Percentiles rank a stretch among this genome's conserved stretches.
Conservation (phyloP, 2,888 invertebrate species). For the Leucania comma region DNA sequence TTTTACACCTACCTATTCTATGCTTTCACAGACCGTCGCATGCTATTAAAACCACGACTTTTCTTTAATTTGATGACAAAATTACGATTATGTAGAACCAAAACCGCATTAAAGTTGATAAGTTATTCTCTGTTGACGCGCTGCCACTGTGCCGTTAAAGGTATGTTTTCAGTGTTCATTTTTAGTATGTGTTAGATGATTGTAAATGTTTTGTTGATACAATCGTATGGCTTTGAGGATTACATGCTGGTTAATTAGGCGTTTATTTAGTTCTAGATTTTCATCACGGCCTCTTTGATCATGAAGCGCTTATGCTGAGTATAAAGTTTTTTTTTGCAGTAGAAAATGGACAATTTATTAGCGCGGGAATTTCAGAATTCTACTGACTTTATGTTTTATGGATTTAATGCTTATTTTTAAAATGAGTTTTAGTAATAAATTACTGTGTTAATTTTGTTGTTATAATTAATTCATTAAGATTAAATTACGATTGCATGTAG, state of each 20-base stretch:
- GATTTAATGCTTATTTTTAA: too few relatives aligned
- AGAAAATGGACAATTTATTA: too few relatives aligned
- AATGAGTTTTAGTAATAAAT: too few relatives aligned
- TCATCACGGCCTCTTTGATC: not conserved
- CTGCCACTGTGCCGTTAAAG: conserved; percentile 28
- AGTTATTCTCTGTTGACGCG: conserved; percentile 49
- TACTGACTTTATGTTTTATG: too few relatives aligned
- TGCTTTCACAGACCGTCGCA: conserved; percentile 34
- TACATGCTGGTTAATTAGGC: not conserved
- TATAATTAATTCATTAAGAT: too few relatives aligned
- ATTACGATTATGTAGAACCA: conserved; percentile 47
- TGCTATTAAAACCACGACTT: conserved; percentile 46
- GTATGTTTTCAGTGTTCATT: conserved; percentile 20
- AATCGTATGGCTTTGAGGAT: not conserved
- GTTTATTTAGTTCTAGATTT: not conserved
- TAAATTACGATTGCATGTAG: too few relatives aligned
- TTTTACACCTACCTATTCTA: conserved; percentile 6
- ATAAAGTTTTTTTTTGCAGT: too few relatives aligned
- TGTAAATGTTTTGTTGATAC: conserved; percentile 18
- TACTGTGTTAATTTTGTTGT: too few relatives aligned
- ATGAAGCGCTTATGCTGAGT: too few relatives aligned
- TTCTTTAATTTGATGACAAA: conserved; percentile 64
- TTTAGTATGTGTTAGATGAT: conserved; percentile 22
- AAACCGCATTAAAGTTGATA: conserved; percentile 44
- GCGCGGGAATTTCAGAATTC: too few relatives aligned